Base-by-base conservation (phyloP, 2,888 invertebrate genomes). In the Encarsia formosa region DNA sequence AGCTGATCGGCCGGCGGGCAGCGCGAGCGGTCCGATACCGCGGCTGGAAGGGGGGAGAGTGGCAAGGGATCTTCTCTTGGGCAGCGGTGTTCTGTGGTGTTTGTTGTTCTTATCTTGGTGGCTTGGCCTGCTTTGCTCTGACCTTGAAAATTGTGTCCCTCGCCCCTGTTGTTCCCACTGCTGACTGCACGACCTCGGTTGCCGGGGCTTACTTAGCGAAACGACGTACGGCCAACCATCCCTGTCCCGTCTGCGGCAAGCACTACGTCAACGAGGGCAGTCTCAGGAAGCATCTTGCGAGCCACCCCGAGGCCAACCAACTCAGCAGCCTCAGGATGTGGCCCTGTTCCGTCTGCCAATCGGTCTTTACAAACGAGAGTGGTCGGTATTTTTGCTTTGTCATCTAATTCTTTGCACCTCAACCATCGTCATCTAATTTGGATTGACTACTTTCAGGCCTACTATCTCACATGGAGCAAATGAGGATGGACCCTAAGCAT, bases 401-500 rank as follows among this genome's bases (percentile, higher is more conserved):
- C n/a, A n/a, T n/a, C n/a, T n/a, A n/a, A n/a, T n/a, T n/a, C n/a
- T n/a, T n/a, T n/a, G n/a, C n/a, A n/a, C n/a, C n/a, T n/a, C n/a
- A n/a, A n/a, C n/a, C n/a, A n/a, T n/a, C n/a, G n/a, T n/a, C n/a
- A n/a, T n/a, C n/a, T n/a, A n/a, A n/a, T n/a, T n/a, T n/a, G n/a
- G n/a, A 39, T 26, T 31, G 35, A 19, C 13, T n/a, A 19, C 45
- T 40, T 40, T 51, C 49, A 94, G 94, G 93, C 68, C 81, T 94
- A 24, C 80, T 94, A 52, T 89, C 90, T 53, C 94, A 94, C 73
- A 93, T 94, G 93, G 93, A 94, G 68, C 92, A 93, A 73, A 93
- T 94, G 93, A 82, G 93, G 67, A 93, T 93, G 92, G 93, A 94
- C 74, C 92, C 93, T 0, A 94, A 94, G 75, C 93, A 94, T 78